Percentiles rank a stretch among this genome's conserved stretches.
These are phyloP conservation scores for Andrena bicolor DNA, from an alignment of 2,888 invertebrate species.

Conservation along the genomic window DNA sequence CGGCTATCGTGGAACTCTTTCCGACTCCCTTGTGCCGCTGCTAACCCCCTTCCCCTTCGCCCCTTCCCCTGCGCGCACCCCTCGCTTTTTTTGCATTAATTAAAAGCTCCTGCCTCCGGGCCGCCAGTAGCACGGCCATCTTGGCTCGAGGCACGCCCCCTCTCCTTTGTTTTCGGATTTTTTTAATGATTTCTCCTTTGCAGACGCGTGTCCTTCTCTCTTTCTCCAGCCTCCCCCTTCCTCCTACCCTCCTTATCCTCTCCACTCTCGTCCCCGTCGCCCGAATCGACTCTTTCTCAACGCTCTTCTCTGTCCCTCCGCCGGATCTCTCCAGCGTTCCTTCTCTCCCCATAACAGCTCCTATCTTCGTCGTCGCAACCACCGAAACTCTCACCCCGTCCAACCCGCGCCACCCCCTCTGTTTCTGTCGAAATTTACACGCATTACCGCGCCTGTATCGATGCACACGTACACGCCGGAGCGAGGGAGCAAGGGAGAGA, in stretches of 20 bases:
- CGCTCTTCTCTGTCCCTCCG: constrained; percentile 11
- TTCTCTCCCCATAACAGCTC: constrained; percentile 1
- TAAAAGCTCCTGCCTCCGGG: constrained; percentile 83
- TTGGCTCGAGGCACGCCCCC: constrained; percentile 84
- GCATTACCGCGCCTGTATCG: constrained; percentile 62
- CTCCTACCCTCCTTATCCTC: background rate
- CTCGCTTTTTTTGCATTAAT: constrained; percentile 82
- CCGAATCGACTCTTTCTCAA: background rate
- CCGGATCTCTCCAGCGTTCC: background rate
- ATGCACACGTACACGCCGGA: constrained; percentile 13
- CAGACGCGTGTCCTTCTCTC: constrained; percentile 59
- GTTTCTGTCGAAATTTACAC: constrained; percentile 59
- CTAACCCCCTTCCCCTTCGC: constrained; percentile 46
- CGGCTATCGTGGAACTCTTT: constrained; percentile 39
- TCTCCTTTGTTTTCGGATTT: constrained; percentile 82
- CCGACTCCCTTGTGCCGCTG: constrained; percentile 54
- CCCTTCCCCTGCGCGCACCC: constrained; percentile 43
- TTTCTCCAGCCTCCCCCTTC: constrained; percentile 14
- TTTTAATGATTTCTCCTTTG: constrained; percentile 82
- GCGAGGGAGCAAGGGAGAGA: constrained; percentile 2
- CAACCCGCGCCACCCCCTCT: constrained; percentile 8
- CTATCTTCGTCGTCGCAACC: constrained; percentile 24
- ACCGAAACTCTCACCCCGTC: constrained; percentile 22
- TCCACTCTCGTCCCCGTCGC: background rate
- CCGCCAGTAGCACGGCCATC: constrained; percentile 82